A percentile compares a stretch with the other conserved stretches of the same genome.
phyloP scores from a whole-genome alignment of 2,888 invertebrate species.

The Cylloceria caligata region DNA sequence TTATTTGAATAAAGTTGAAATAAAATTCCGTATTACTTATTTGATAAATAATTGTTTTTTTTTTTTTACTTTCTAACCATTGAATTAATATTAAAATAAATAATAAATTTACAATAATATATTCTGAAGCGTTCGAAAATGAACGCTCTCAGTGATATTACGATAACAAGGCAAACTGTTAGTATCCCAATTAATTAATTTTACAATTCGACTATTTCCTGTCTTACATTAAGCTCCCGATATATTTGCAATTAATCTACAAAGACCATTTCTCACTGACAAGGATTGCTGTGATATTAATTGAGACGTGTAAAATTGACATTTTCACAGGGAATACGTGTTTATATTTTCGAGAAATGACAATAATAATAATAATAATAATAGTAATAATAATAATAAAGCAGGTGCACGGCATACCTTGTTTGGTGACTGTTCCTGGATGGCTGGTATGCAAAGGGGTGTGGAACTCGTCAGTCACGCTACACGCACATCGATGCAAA shows the following conservation, averaged over 20 bases:
- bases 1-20: no score
- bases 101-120: not conserved
- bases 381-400: not conserved
- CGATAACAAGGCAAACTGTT: not conserved
- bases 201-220: not conserved
- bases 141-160: not conserved
- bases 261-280: not conserved
- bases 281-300: not conserved
- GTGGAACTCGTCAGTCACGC: slow-evolving; percentile 41
- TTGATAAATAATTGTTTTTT: no score
- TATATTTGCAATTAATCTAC: not conserved
- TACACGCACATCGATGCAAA: slow-evolving; percentile 53
- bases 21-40: no score
- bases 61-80: no score
- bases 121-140: not conserved
- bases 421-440: not conserved
- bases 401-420: slow-evolving; percentile 21
- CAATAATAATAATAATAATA: not conserved
- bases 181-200: slow-evolving; percentile 1
- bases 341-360: not conserved
- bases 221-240: not conserved
- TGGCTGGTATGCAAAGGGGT: not conserved
- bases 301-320: not conserved
- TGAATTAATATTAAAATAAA: no score
- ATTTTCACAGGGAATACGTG: not conserved